Evolutionary conservation across 2,888 invertebrate genomes (phyloP), one percentile per base, ranked within the genome.

Genomic region (Luperina nickerlii): DNA sequence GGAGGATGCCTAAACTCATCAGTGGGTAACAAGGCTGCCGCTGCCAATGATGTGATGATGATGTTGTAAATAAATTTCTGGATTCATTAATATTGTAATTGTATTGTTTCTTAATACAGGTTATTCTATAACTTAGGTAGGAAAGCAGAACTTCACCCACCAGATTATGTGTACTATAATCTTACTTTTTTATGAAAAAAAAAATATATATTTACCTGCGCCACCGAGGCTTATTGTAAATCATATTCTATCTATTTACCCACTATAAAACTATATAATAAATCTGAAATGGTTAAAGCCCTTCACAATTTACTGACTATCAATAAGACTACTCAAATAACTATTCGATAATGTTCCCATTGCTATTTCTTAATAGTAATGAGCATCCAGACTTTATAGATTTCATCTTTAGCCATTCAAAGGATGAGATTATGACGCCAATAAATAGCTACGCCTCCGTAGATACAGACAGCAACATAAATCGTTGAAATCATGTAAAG

Each of bases 381-480:
- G 45, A 84, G 65, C 45, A 69, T 73, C 70, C 45, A 42, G 45
- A 69, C 27, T 81, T 68, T 78, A 74, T 83, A 73, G 73, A 76
- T 82, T 73, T 71, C 69, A 78, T 78, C 74, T 77, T 66, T 27
- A 70, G 68, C 74, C n/a, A 69, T 66, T 76, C 69, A 71, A 75
- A 78, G 67, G 66, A 66, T 84, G 65, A 38, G 68, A 63, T 63
- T 82, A 82, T 73, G 78, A 75, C 62, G 57, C 69, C 57, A 76
- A 81, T 83, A 85, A 85, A 84, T 84, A 78, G 66, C 66, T 27
- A 84, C 85, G 78, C 72, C 85, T 85, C 82, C 72, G n/a, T 66
- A 57, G 9, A 62, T 82, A 74, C 62, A 15, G 54, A 24, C 38
- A 32, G 60, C 68, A 42, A 81, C n/a, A 60, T n/a, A 69, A 51